A percentile compares a stretch with the other conserved stretches of the same genome.
Conservation (phyloP, 2,113 vertebrate species). For the Microtus pennsylvanicus region DNA sequence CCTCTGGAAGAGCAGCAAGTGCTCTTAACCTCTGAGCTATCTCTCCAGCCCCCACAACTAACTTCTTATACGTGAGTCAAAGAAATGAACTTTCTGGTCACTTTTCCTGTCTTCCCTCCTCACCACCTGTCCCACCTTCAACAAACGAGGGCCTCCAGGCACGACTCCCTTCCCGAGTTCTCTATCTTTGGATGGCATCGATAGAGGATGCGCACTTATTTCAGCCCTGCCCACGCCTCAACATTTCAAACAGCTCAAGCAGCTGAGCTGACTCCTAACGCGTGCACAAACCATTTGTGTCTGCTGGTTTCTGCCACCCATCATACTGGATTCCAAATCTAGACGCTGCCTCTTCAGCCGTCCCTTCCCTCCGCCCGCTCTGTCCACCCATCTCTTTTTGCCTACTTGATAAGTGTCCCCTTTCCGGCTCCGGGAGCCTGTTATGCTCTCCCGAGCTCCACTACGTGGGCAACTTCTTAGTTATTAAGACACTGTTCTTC, state of each 20-base stretch:
- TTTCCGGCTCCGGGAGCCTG: neutral
- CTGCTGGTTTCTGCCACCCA: neutral
- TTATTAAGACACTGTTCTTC: neutral
- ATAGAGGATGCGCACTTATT: neutral
- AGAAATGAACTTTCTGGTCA: too few species aligned
- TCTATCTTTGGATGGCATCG: too few species aligned
- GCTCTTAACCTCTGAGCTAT: too few species aligned
- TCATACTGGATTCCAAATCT: neutral
- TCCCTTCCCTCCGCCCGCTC: neutral
- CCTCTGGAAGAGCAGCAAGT: too few species aligned
- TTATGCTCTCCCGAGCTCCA: too few species aligned
- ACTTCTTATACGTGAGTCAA: too few species aligned
- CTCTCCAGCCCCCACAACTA: too few species aligned
- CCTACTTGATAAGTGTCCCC: neutral
- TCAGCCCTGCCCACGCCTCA: neutral
- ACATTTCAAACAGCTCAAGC: neutral
- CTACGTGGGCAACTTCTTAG: neutral
- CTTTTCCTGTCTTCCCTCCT: neutral
- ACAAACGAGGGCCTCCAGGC: neutral
- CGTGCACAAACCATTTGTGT: neutral
- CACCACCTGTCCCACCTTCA: neutral
- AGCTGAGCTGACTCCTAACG: neutral
- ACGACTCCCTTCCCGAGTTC: neutral
- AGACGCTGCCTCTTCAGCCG: neutral
- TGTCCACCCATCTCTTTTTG: neutral